phyloP scores from a whole-genome alignment of 2,888 invertebrate genomes.

The Rapana venosa region DNA sequence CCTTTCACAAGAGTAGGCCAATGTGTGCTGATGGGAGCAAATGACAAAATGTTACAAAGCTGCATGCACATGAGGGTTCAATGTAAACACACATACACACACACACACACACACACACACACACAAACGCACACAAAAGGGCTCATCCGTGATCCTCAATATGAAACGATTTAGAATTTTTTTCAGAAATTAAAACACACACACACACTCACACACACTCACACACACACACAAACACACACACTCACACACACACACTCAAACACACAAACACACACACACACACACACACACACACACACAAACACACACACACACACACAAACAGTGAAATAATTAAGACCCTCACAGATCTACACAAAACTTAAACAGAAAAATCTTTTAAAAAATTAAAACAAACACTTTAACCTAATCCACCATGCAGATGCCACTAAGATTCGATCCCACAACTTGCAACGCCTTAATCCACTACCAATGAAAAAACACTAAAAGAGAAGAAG shows the following conservation, averaged over 20 bases:
- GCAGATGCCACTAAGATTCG: background rate
- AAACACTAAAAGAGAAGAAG: too few species aligned
- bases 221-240: background rate
- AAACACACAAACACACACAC: background rate
- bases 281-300: background rate
- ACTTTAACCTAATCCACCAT: background rate
- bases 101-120: too few species aligned
- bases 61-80: too few species aligned
- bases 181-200: background rate
- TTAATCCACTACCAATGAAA: background rate
- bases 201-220: background rate
- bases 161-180: background rate
- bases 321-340: background rate
- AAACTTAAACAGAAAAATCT: background rate
- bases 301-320: background rate
- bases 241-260: background rate
- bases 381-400: too few species aligned
- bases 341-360: background rate
- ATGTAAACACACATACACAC: too few species aligned
- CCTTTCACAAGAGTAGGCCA: too few species aligned
- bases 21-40: too few species aligned
- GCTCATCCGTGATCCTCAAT: background rate
- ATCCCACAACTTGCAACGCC: background rate
- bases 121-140: too few species aligned
- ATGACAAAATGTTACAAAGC: too few species aligned